Evolutionary conservation across 37 sponge, comb jelly and placozoan genomes (phyloP).

Genomic region (Eunapius fragilis): DNA sequence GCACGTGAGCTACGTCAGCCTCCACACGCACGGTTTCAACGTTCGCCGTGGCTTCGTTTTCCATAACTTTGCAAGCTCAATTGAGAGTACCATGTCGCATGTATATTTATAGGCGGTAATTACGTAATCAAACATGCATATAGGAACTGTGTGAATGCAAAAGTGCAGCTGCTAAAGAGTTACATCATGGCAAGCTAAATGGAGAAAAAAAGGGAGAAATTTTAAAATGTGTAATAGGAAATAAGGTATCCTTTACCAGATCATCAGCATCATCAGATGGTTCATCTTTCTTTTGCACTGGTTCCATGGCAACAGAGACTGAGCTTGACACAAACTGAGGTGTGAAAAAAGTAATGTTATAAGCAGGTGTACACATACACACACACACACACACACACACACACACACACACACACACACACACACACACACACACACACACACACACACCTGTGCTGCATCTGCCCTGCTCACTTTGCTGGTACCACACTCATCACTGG

Average conservation of each 20-base stretch:
- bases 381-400: background rate
- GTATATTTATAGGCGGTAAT: no score
- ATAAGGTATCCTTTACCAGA: conserved; percentile 40
- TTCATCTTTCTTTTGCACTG: background rate
- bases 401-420: background rate
- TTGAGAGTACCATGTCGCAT: no score
- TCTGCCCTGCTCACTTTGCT: conserved; percentile 57
- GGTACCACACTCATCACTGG: conserved; percentile 38
- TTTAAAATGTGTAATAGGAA: no score
- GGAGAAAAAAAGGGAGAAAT: background rate
- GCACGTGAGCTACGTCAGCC: conserved; percentile 33
- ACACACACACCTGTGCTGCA: conserved; percentile 31
- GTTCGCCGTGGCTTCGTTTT: background rate
- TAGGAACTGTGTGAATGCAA: background rate
- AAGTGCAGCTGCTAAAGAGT: background rate
- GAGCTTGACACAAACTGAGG: background rate
- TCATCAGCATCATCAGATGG: conserved; percentile 76
- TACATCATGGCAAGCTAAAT: conserved; percentile 80
- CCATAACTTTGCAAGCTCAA: background rate
- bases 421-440: background rate
- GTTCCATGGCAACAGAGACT: conserved; percentile 8
- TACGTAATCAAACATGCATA: no score
- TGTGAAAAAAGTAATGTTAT: no score
- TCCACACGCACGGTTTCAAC: conserved; percentile 11
- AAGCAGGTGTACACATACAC: no score